Conservation (phyloP, 2,797 vertebrate species). For the Pogonophryne albipinna region DNA sequence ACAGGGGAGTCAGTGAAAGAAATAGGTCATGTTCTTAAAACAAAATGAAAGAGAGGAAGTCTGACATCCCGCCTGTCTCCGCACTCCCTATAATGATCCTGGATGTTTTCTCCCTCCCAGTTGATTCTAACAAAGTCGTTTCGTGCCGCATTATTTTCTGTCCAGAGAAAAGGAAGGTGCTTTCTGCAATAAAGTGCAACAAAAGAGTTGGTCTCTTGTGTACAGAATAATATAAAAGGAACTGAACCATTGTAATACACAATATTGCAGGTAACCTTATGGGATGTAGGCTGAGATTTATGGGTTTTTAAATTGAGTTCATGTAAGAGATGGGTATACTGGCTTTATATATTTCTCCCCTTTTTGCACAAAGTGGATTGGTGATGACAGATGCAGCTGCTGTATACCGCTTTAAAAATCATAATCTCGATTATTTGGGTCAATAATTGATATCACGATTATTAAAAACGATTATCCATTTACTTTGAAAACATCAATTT, state of each 20-base stretch:
- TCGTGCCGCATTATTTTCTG: constrained; percentile 31
- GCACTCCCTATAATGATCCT: constrained; percentile 58
- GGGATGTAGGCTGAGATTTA: constrained; percentile 37
- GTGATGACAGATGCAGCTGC: constrained; percentile 5
- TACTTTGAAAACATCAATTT: no score
- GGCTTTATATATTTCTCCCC: constrained; percentile 17
- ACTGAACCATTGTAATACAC: constrained; percentile 46
- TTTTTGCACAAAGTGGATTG: not conserved
- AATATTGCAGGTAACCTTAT: constrained; percentile 41
- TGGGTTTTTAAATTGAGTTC: constrained; percentile 29
- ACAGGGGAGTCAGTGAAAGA: constrained; percentile 74
- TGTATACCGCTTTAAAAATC: not conserved
- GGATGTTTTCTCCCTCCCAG: constrained; percentile 19
- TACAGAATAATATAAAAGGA: constrained; percentile 31
- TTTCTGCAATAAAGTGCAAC: constrained; percentile 50
- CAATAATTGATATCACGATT: no score
- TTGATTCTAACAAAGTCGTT: constrained; percentile 47
- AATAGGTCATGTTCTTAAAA: constrained; percentile 81
- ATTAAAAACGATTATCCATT: no score
- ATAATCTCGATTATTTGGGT: no score
- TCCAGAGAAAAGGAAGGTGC: constrained; percentile 12
- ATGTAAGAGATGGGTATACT: constrained; percentile 21
- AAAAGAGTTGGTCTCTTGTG: constrained; percentile 48
- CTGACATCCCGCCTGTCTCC: constrained; percentile 66
- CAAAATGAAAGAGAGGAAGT: constrained; percentile 61